Conservation (phyloP, 2,797 vertebrate species). For the Petrocephalus sullivani region DNA sequence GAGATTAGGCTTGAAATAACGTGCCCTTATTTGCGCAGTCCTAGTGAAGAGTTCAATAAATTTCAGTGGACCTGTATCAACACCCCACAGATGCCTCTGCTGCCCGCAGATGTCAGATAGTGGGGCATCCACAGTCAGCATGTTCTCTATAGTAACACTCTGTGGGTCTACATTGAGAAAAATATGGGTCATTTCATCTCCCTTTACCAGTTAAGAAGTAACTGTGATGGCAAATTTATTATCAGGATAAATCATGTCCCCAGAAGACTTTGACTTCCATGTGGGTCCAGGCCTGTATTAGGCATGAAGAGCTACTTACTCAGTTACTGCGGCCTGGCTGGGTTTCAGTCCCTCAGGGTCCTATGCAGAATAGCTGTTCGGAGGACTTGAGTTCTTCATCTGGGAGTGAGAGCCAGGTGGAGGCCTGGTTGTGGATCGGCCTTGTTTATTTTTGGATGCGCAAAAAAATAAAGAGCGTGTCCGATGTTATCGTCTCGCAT, state of each 20-base stretch:
- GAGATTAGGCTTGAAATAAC: neutral
- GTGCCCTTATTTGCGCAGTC: neutral
- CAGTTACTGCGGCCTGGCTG: neutral
- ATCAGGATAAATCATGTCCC: neutral
- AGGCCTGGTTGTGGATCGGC: neutral
- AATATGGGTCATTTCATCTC: neutral
- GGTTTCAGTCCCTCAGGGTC: neutral
- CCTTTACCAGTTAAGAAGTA: neutral
- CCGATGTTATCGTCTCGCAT: neutral
- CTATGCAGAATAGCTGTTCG: neutral
- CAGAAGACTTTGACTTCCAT: neutral
- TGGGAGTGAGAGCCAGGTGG: neutral
- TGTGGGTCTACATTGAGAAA: neutral
- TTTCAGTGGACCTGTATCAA: neutral
- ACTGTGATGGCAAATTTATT: neutral
- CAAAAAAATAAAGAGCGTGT: neutral
- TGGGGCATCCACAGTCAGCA: neutral
- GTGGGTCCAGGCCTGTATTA: neutral
- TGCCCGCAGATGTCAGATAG: neutral
- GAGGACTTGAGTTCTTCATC: neutral
- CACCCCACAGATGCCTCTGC: neutral
- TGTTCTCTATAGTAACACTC: neutral
- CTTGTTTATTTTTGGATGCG: constrained; percentile 13
- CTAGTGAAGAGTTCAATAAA: neutral
- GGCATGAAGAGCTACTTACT: neutral